Percentiles rank a stretch among this genome's conserved stretches.
phyloP scores from a whole-genome alignment of 2,888 invertebrate genomes.

The Pseudococcus jackbeardsleyi region DNA sequence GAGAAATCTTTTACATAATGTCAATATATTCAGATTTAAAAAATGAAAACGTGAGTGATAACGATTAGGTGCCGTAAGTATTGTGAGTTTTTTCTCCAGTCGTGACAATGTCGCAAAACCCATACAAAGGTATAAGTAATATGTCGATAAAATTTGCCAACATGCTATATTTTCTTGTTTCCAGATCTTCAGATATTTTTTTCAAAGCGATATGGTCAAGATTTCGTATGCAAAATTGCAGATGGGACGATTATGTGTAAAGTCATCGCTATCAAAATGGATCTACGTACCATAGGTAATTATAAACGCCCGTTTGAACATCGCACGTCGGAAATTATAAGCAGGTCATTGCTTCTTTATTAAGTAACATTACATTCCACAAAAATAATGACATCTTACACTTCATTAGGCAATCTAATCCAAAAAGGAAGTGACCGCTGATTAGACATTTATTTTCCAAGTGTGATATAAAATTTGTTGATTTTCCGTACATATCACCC shows the following conservation, averaged over 20 bases:
- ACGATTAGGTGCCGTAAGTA: neutral
- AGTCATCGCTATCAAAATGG: neutral
- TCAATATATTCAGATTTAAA: slow-evolving; percentile 34
- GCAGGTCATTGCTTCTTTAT: neutral
- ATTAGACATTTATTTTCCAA: neutral
- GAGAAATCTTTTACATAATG: neutral
- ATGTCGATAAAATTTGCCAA: too few relatives aligned
- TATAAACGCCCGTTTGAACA: neutral
- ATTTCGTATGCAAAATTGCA: neutral
- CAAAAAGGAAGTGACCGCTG: neutral
- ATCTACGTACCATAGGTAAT: neutral
- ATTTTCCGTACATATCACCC: neutral
- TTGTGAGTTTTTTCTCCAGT: neutral
- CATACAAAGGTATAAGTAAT: neutral
- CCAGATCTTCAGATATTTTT: neutral
- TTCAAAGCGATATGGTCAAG: neutral
- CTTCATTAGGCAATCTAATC: neutral
- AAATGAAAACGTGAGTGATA: slow-evolving; percentile 36
- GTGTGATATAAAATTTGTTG: neutral
- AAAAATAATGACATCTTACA: neutral
- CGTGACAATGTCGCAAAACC: neutral
- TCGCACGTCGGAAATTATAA: neutral
- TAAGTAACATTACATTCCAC: neutral
- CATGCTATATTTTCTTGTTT: neutral
- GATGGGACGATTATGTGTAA: neutral